Base-by-base conservation (phyloP, 1,140 invertebrate species). In the Trypoxylus dichotomus region DNA sequence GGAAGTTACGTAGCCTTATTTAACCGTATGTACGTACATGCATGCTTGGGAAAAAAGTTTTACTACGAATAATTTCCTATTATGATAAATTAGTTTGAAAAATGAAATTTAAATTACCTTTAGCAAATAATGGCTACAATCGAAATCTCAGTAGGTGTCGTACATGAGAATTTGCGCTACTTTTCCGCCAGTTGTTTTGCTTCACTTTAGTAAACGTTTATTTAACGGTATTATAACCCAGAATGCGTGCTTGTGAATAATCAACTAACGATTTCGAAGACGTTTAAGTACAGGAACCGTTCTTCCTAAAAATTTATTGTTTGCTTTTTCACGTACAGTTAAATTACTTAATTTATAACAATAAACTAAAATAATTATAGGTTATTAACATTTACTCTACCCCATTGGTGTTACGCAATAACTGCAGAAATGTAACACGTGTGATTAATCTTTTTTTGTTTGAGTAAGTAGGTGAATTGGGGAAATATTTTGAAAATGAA, bases 221-320 rank as follows among this genome's bases (percentile, higher is more conserved):
- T 68, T 68, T 68, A 68, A 68, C 60, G 60, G 60, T 25, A 68
- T 68, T 68, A 24, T 68, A 68, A 68, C 60, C 60, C 60, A 68
- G 60, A 68, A 68, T 68, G 60, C 60, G 60, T 27, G 27, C 24
- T 29, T 68, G 60, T 68, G 60, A 68, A 68, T 68, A 68, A 68
- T 68, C 60, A 24, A 3, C 27, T 68, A 24, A 13, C 60, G 21
- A 68, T 68, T 68, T 27, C 60, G 24, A 68, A 68, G 21, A 68
- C 19, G 27, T 68, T 68, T 27, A 68, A 68, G 24, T 25, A 15
- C 60, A 27, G 60, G 21, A 10, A 24, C 13, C 60, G 21, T 13
- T 68, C 24, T 27, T 68, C 27, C 19, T 7, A 19, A 29, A 68
- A 24, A 68, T 68, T 68, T 68, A 68, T 68, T 63, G 75, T 32